Evolutionary conservation across 2,888 invertebrate genomes (phyloP), one percentile per base, ranked within the genome.

Genomic region (Xanthia icteritia): DNA sequence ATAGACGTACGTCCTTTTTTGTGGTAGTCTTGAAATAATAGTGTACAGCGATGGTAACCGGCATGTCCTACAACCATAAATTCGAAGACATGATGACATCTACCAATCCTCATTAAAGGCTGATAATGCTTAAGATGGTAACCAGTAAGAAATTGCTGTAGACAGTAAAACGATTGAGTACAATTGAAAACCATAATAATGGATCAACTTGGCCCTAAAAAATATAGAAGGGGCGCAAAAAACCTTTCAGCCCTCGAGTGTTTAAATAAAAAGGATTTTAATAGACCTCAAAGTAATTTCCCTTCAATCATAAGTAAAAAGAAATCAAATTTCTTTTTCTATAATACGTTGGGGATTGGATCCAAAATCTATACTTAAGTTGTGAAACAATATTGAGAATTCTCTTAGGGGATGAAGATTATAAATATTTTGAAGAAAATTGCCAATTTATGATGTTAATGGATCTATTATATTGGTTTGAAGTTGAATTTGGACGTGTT

Each of bases 271-370:
- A 77, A 82, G 70, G 74, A 83, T 86, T 83, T 81, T 81, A 83
- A 85, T 75, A 81, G 73, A 83, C 74, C 77, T 66, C 74, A 79
- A 80, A 86, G 85, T 85, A 81, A 85, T 80, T 83, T 73, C 71
- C 58, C 64, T 51, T 76, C 78, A 85, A 83, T 84, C 82, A 79
- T 77, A 74, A 73, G 73, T 78, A 64, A 80, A 86, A 83, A 84
- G 85, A 72, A 86, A 86, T 85, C 80, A 85, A 85, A 83, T 83
- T 80, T 83, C 79, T 76, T 84, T 79, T 83, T 82, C 54, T 77
- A 77, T 79, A 84, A 81, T 80, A 76, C 67, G 45, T 63, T 70
- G 54, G 51, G 66, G 73, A 74, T 76, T 86, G 76, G 60, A 76
- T 79, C 54, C 42, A 60, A 73, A 74, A 72, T 81, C 60, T 66